Base-by-base conservation (phyloP, 2,113 vertebrate genomes). In the Gavialis gangeticus region DNA sequence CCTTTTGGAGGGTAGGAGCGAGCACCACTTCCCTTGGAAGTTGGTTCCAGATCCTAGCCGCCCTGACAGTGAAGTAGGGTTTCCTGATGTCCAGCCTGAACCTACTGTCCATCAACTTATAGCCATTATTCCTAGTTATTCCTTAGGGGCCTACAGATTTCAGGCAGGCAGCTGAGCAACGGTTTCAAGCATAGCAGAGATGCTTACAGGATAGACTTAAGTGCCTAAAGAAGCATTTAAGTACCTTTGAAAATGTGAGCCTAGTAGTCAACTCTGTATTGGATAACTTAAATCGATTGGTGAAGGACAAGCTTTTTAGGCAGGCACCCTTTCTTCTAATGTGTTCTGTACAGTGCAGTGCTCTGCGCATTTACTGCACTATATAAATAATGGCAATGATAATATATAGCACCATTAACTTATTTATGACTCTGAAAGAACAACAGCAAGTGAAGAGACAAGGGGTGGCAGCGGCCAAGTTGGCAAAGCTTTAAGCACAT, bases 381-480 rank as follows among this genome's bases (percentile, higher is more conserved):
- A 0, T 25, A n/a, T 21, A 15, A 2, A 86, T 12, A 2, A 0
- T 34, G 37, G 28, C 37, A 27, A 17, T 0, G 54, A 14, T 2
- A 2, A 19, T 60, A 84, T 30, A 46, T 59, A 28, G 73, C 18
- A 6, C 12, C 21, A 10, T 16, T 12, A 30, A 79, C 24, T 75
- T 85, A 34, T 54, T 62, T 2, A 5, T n/a, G 15, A 13, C 58
- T 80, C 67, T 1, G 1, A 67, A 89, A 58, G 76, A 30, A 18
- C 19, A 13, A 3, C 11, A 4, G 2, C 62, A 64, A 86, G 67
- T 1, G 2, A 64, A n/a, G 85, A 82, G 79, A 79, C 2, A 19
- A 62, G 57, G 59, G 89, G 62, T 60, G 57, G 16, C 15, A 55
- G 56, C 57, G 76, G 71, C 56, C 0, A 1, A 67, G 22, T 0